Evolutionary conservation across 1,140 invertebrate species (phyloP).

Genomic region (Hyles vespertilio): DNA sequence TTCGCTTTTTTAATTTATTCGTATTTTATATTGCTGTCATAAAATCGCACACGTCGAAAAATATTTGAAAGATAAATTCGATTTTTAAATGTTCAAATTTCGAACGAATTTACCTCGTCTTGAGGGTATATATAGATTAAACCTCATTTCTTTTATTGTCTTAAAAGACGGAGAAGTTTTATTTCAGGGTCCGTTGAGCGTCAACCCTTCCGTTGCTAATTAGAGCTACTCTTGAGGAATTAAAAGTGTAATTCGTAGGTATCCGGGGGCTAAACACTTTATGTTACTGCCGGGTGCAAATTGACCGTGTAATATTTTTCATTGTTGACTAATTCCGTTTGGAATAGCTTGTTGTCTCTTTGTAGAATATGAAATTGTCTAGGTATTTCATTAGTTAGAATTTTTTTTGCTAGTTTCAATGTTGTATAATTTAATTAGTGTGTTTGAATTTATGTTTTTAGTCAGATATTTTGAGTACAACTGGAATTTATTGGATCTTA

Average conservation of each 20-base stretch:
- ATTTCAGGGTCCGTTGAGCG: conserved; percentile 34
- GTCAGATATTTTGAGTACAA: too few relatives aligned
- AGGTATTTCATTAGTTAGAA: too few relatives aligned
- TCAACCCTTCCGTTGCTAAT: conserved; percentile 39
- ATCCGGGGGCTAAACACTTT: conserved; percentile 36
- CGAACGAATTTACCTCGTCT: background rate
- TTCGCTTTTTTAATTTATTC: conserved; percentile 6
- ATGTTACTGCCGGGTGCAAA: conserved; percentile 27
- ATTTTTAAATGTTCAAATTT: conserved; percentile 3
- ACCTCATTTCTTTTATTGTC: conserved; percentile 33
- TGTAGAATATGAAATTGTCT: too few relatives aligned
- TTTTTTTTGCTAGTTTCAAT: too few relatives aligned
- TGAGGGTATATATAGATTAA: conserved; percentile 11
- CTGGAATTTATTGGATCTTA: too few relatives aligned
- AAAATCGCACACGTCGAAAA: too few relatives aligned
- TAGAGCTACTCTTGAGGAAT: conserved; percentile 26
- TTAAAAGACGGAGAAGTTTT: conserved; percentile 29
- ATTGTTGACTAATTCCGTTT: conserved; percentile 3
- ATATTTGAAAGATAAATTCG: too few relatives aligned
- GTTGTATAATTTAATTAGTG: too few relatives aligned
- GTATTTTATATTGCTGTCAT: background rate
- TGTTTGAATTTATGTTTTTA: too few relatives aligned
- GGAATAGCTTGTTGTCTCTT: background rate
- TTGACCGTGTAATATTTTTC: conserved; percentile 34
- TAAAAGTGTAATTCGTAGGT: conserved; percentile 36